Base-by-base conservation (phyloP, 2,113 vertebrate species). In the Cottus gobio region DNA sequence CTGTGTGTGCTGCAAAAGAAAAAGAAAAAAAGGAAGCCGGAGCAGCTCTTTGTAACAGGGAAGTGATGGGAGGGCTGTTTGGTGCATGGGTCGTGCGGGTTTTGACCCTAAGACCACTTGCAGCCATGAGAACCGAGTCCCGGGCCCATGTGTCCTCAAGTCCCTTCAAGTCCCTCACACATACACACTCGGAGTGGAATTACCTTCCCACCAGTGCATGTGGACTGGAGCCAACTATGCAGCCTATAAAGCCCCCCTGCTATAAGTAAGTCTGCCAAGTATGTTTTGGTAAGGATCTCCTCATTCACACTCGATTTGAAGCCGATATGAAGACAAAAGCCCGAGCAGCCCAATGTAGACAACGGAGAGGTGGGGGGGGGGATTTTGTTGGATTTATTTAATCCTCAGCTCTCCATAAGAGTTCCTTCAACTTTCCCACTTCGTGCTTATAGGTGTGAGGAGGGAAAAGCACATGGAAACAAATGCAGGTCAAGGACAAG, bases 201-300 rank as follows among this genome's bases (percentile, higher is more conserved):
- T 10, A 90, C 90, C 65, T 90, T 91, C 85, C 90, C 87, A 85
- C 65, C 73, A 84, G 85, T 85, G 87, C 80, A 86, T 74, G 72
- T 93, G 89, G 90, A 90, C 44, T 16, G 0, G 11, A 48, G 93
- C 92, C 93, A 94, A 92, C 72, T 92, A 90, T 93, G 87, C 84
- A 77, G 72, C 81, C 83, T 78, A 82, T 85, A 88, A 91, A 81
- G 69, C 77, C 46, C 72, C 69, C 37, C 37, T 61, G 50, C 89
- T 83, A 79, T 88, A 91, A 92, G 92, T 91, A 92, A 90, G 90
- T 85, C 71, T 2, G 56, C 80, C 82, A 83, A 89, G 86, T 89
- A 92, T 91, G 89, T 94, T 92, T 93, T 92, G 86, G 82, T 86
- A 86, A 88, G 84, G 90, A 91, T 71, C 50, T 20, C 39, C 73